Conservation (phyloP, 2,113 vertebrate species). For the Butorides virescens region DNA sequence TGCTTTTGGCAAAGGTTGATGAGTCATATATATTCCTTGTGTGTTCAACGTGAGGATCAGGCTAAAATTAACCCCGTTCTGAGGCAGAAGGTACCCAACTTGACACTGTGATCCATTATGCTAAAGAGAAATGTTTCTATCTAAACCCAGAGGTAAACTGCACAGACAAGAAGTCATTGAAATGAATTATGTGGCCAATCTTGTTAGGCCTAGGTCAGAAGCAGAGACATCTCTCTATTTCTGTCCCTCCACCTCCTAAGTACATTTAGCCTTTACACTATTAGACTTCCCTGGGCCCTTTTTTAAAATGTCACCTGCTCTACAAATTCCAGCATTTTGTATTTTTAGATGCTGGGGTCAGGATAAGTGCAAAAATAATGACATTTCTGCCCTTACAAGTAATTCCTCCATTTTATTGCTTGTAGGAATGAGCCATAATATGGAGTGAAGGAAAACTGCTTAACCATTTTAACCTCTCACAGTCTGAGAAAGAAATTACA, state of each 20-base stretch:
- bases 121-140: conserved; percentile 66
- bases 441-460: conserved; percentile 50
- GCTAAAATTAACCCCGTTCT: conserved; percentile 69
- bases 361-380: conserved; percentile 70
- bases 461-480: conserved; percentile 62
- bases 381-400: conserved; percentile 66
- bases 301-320: conserved; percentile 72
- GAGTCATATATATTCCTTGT: conserved; percentile 63
- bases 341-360: conserved; percentile 76
- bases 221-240: conserved; percentile 68
- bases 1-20: conserved; percentile 61
- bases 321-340: conserved; percentile 74
- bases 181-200: conserved; percentile 66
- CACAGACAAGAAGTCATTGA: conserved; percentile 68
- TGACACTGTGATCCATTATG: conserved; percentile 67
- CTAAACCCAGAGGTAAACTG: conserved; percentile 69
- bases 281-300: conserved; percentile 65
- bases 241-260: conserved; percentile 45
- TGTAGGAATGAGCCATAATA: conserved; percentile 54
- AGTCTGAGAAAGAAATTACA: conserved; percentile 42
- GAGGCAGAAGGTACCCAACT: conserved; percentile 57
- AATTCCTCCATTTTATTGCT: conserved; percentile 65
- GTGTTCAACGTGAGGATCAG: conserved; percentile 53
- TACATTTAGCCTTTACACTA: conserved; percentile 68
- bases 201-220: conserved; percentile 66